Conservation (phyloP, 2,113 vertebrate species). For the Anhinga anhinga region DNA sequence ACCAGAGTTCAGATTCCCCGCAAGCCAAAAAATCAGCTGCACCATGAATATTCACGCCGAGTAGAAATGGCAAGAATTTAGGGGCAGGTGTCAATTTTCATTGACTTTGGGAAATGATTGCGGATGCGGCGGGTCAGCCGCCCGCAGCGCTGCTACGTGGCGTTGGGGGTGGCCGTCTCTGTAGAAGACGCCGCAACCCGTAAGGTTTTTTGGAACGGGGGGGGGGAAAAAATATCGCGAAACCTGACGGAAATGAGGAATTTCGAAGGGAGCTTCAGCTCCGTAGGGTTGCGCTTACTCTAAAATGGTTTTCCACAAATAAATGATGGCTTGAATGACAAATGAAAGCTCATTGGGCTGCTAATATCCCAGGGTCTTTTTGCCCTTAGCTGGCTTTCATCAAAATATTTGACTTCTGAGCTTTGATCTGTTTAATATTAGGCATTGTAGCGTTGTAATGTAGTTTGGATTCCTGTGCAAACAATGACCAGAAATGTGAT, state of each 20-base stretch:
- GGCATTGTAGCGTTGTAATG: neutral
- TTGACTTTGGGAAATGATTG: neutral
- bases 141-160: accelerated
- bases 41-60: neutral
- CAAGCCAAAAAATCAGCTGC: neutral
- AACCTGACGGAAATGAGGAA: neutral
- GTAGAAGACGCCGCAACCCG: neutral
- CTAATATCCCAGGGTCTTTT: neutral
- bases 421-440: neutral
- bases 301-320: neutral
- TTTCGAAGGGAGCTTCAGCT: neutral
- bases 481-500: neutral
- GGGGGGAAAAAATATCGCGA: no score
- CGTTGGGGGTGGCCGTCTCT: accelerated
- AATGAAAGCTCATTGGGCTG: neutral
- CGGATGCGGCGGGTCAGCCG: accelerated
- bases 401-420: neutral
- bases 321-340: neutral
- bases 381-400: neutral
- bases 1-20: neutral
- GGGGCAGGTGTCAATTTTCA: neutral
- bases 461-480: neutral
- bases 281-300: no score
- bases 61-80: neutral
- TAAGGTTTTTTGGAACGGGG: neutral